Evolutionary conservation across 2,888 invertebrate genomes (phyloP), one percentile per base, ranked within the genome.

Genomic region (Epirrita christyi): DNA sequence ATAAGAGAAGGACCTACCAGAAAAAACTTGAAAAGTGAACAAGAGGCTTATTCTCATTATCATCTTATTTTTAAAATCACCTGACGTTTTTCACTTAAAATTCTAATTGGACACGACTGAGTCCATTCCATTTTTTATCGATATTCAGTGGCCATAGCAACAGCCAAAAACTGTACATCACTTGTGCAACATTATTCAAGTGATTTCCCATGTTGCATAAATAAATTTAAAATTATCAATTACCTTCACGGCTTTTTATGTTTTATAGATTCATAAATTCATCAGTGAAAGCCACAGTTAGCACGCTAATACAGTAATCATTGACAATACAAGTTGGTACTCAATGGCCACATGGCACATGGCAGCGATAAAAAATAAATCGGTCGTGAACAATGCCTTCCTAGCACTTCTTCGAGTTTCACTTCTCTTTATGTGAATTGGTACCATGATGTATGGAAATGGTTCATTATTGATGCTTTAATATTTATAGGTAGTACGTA

Each of bases 271-370:
- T 54, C 59, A 65, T 65, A 57, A 64, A 64, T 57, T 46, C 55
- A 63, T 67, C 74, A 85, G 86, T 83, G 86, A 88, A 87, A 88
- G 85, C 80, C 69, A n/a, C n/a, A 73, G 5, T 73, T 70, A 70
- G 72, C 70, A 76, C 69, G 75, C 74, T 75, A 75, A 81, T 83
- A 81, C 70, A 81, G 75, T 75, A 69, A 75, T 75, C 67, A 76
- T 72, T 71, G 69, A 68, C 68, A 70, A 77, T 57, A 55, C 51
- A 50, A 56, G 57, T 44, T 8, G 6, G 3, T 14, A 32, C n/a
- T n/a, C 5, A 34, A 9, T 48, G 32, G 40, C 27, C 51, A 40
- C 40, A 47, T 50, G 47, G 43, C 76, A 73, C 76, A 84, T 78
- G 72, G 67, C 58, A 65, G 63, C 68, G 66, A 73, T 78, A 78